Conservation (phyloP, 23 tunicate species). For the Diplosoma virens region DNA sequence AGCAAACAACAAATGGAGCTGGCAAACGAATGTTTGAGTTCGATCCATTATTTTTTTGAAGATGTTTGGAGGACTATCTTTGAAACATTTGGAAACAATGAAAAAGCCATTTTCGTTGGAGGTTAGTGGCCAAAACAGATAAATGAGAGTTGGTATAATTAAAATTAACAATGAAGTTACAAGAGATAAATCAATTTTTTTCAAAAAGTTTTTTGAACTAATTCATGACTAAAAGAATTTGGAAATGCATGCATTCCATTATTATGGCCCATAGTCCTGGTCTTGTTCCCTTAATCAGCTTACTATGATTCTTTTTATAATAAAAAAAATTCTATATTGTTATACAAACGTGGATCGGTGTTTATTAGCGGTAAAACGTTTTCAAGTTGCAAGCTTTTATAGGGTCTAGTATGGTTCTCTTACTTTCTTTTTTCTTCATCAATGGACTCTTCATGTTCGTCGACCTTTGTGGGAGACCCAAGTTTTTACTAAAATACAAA, state of each 20-base stretch:
- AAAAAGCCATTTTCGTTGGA: constrained; percentile 37
- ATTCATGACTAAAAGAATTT: no score
- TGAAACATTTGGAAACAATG: constrained; percentile 51
- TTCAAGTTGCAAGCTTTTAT: neutral
- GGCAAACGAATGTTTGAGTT: constrained; percentile 27
- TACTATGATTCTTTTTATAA: no score
- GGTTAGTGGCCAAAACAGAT: constrained; percentile 18
- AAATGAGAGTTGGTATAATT: neutral
- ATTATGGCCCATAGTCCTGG: no score
- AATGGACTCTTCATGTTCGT: constrained; percentile 53
- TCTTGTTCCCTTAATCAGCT: no score
- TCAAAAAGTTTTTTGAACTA: no score
- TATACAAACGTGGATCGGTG: no score
- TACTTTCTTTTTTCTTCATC: constrained; percentile 53
- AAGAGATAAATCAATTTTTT: no score
- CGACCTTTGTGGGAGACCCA: constrained; percentile 69
- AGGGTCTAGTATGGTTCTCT: constrained; percentile 61
- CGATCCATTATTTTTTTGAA: constrained; percentile 21
- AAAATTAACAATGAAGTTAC: no score
- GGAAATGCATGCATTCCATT: no score
- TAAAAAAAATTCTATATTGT: no score
- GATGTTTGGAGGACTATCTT: constrained; percentile 37
- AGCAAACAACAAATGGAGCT: no score
- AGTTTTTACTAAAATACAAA: constrained; percentile 77
- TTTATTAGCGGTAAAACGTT: no score